Evolutionary conservation across 2,888 invertebrate genomes (phyloP).

Genomic region (Acronicta alni): DNA sequence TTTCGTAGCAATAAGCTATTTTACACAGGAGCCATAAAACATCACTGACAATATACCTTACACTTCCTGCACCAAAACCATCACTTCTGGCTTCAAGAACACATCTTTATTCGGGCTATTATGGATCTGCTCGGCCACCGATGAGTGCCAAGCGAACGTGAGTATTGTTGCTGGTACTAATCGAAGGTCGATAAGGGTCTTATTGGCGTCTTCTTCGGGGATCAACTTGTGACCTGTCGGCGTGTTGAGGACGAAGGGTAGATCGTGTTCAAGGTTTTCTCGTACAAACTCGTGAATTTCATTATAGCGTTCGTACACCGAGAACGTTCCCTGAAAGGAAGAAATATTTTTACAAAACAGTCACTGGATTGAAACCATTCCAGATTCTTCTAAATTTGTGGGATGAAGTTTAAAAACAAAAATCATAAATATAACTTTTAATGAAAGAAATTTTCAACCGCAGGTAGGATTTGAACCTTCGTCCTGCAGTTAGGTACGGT

Average conservation of each 20-base stretch:
- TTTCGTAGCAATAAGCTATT: constrained; percentile 20
- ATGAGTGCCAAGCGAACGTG: constrained; percentile 92
- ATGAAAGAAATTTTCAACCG: too few relatives aligned
- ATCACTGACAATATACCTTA: constrained; percentile 61
- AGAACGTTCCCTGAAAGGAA: constrained; percentile 94
- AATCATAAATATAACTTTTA: too few relatives aligned
- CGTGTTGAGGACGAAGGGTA: constrained; percentile 92
- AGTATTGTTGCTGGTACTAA: constrained; percentile 95
- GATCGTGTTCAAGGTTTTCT: constrained; percentile 92
- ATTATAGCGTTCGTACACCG: constrained; percentile 93
- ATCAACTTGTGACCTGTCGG: constrained; percentile 91
- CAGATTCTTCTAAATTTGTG: too few relatives aligned
- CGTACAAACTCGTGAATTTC: constrained; percentile 94
- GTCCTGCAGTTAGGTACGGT: too few relatives aligned
- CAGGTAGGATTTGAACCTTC: too few relatives aligned
- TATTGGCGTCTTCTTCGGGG: constrained; percentile 91
- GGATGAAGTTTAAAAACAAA: too few relatives aligned
- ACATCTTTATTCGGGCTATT: constrained; percentile 88
- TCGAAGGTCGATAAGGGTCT: constrained; percentile 93
- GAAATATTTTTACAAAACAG: too few relatives aligned
- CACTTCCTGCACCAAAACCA: constrained; percentile 91
- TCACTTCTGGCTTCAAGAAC: constrained; percentile 94
- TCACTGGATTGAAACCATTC: too few relatives aligned
- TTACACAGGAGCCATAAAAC: constrained; percentile 18
- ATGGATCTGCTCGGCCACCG: constrained; percentile 84